Percentiles rank a stretch among this genome's conserved stretches.
Evolutionary conservation across 2,113 vertebrate genomes (phyloP).

Genomic region (Notarius quadriscutis): DNA sequence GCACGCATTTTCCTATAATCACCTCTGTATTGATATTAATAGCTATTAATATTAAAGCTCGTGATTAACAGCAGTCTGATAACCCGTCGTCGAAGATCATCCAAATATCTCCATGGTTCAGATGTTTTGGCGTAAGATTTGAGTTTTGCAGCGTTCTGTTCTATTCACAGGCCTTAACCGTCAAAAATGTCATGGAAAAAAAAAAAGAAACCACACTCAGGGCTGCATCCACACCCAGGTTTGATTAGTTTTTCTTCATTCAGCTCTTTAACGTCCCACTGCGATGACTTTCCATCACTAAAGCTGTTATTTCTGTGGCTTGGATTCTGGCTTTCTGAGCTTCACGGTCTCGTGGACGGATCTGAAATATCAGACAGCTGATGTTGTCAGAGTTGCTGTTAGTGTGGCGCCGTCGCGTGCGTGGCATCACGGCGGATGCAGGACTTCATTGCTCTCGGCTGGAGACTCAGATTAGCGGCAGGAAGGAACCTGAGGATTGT

Average conservation of each 20-base stretch:
- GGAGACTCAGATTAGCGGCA: neutral
- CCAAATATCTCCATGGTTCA: neutral
- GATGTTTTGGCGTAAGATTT: neutral
- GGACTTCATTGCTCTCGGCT: neutral
- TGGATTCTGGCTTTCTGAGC: neutral
- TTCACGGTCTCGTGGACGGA: neutral
- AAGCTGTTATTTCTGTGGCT: neutral
- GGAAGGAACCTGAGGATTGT: slow-evolving; percentile 37
- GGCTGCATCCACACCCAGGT: neutral
- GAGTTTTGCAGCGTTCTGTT: neutral
- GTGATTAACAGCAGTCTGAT: neutral
- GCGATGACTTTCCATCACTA: neutral
- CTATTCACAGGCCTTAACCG: neutral
- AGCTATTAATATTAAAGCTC: neutral
- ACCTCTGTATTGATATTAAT: no score
- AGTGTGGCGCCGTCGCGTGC: neutral
- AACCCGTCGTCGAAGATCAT: neutral
- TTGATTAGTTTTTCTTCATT: neutral
- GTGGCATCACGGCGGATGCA: neutral
- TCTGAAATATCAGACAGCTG: slow-evolving; percentile 20
- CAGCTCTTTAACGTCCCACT: neutral
- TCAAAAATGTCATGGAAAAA: neutral
- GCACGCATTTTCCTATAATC: no score
- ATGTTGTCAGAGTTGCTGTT: neutral
- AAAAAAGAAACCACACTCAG: no score